These are phyloP conservation scores for Cremastinae sp. DNA, from an alignment of 2,888 invertebrate genomes.

Conservation along the genomic window DNA sequence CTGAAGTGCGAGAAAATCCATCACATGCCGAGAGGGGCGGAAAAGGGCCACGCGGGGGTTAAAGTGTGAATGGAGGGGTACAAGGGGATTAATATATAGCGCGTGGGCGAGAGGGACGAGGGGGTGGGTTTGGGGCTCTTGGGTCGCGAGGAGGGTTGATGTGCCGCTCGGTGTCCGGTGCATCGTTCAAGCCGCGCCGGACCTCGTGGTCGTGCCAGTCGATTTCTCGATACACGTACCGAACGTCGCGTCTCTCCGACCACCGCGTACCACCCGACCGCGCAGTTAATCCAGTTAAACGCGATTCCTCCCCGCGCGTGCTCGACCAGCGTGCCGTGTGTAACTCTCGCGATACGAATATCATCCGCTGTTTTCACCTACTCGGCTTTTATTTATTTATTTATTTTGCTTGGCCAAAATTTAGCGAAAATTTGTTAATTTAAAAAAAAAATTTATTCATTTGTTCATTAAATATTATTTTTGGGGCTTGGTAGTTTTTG, in stretches of 20 bases:
- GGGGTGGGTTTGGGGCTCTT: slow-evolving; percentile 7
- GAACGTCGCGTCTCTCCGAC: slow-evolving; percentile 58
- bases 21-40: not conserved
- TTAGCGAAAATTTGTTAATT: too few relatives aligned
- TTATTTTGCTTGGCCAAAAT: too few relatives aligned
- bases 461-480: too few relatives aligned
- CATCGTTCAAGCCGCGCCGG: slow-evolving; percentile 52
- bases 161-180: slow-evolving; percentile 44
- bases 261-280: too few relatives aligned
- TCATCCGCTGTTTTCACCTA: not conserved
- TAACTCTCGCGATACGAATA: too few relatives aligned
- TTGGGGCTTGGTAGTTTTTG: too few relatives aligned
- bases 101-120: slow-evolving; percentile 23
- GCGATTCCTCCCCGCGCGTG: slow-evolving; percentile 62
- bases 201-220: slow-evolving; percentile 70
- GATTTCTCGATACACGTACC: slow-evolving; percentile 68
- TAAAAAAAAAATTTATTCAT: too few relatives aligned
- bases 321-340: slow-evolving; percentile 21
- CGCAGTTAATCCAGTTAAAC: slow-evolving; percentile 76
- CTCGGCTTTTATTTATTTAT: too few relatives aligned
- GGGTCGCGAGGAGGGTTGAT: slow-evolving; percentile 25
- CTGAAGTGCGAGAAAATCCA: slow-evolving; percentile 2
- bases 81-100: slow-evolving; percentile 15
- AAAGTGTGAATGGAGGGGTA: not conserved
- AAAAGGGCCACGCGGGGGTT: not conserved